These are phyloP conservation scores for Gandaritis pyraliata DNA, from an alignment of 2,888 invertebrate genomes.

Conservation along the genomic window DNA sequence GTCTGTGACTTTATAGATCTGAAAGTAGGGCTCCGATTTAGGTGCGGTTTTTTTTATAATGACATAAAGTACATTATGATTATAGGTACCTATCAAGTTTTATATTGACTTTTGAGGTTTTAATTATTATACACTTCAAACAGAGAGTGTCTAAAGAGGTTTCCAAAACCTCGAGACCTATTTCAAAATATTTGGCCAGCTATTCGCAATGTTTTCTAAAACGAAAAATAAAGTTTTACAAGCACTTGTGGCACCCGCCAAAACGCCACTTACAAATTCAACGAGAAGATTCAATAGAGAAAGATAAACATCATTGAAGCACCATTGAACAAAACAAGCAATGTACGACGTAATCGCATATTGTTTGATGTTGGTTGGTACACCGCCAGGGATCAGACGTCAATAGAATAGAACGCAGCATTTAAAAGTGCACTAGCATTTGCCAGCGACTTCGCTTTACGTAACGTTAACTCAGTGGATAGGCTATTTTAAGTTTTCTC, in stretches of 20 bases:
- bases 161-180: background rate
- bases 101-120: background rate
- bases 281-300: conserved; percentile 10
- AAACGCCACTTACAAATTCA: background rate
- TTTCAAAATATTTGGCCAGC: conserved; percentile 6
- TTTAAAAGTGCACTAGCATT: background rate
- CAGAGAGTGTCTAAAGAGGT: background rate
- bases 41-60: no score
- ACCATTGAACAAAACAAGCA: conserved; percentile 20
- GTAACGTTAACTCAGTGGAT: background rate
- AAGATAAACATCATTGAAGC: conserved; percentile 13
- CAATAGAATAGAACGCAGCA: conserved; percentile 19
- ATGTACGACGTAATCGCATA: conserved; percentile 6
- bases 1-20: no score
- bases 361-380: conserved; percentile 21
- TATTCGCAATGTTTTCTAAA: conserved; percentile 3
- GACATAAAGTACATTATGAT: no score
- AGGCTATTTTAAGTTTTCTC: no score
- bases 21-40: no score
- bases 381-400: conserved; percentile 20
- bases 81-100: no score
- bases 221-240: background rate
- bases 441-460: background rate
- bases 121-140: background rate
- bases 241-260: background rate